Evolutionary conservation across 2,113 vertebrate genomes (phyloP).

Genomic region (Dromiciops gliroides): DNA sequence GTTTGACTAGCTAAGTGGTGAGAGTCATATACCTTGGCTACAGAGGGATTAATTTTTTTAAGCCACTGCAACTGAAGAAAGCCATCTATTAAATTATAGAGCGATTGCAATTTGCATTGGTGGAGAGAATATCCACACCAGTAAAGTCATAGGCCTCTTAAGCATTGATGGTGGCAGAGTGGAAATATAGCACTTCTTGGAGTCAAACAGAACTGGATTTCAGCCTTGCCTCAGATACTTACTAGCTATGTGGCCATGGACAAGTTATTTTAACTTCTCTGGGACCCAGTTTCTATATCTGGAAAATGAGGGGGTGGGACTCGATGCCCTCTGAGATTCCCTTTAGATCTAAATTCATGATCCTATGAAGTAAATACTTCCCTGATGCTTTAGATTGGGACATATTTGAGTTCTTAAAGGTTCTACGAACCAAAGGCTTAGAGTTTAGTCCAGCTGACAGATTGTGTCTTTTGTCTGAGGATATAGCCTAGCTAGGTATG

Average conservation of each 20-base stretch:
- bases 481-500: neutral
- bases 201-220: neutral
- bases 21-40: neutral
- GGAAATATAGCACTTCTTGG: no score
- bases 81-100: neutral
- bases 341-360: neutral
- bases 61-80: neutral
- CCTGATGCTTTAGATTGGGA: neutral
- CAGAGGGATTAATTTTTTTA: neutral
- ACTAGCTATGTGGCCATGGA: neutral
- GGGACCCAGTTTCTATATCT: neutral
- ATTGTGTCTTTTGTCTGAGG: neutral
- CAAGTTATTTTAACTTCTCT: neutral
- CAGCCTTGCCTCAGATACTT: neutral
- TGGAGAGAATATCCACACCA: neutral
- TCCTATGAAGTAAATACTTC: neutral
- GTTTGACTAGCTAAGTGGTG: neutral
- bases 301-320: neutral
- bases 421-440: neutral
- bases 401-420: neutral
- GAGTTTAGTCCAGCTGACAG: neutral
- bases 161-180: neutral
- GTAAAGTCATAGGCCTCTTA: neutral
- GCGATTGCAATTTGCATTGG: neutral
- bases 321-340: neutral